These are phyloP conservation scores for Drosophila colorata DNA, from an alignment of 2,888 invertebrate species.

Conservation along the genomic window DNA sequence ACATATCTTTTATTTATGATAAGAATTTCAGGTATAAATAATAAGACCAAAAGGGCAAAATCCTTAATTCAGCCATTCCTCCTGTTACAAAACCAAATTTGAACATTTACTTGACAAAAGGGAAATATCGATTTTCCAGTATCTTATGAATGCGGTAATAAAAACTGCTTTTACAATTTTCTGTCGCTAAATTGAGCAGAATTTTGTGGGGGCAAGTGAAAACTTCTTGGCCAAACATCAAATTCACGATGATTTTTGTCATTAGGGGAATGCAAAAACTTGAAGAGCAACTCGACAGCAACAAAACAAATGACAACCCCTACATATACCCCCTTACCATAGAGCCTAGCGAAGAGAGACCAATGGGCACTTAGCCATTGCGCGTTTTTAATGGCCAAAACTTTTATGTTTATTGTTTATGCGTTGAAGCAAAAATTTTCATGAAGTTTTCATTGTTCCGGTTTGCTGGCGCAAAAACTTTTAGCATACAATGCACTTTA, in stretches of 20 bases:
- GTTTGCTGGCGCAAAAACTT: conserved; percentile 75
- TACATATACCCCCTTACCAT: not conserved
- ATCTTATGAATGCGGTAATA: conserved; percentile 17
- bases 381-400: conserved; percentile 78
- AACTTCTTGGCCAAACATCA: conserved; percentile 66
- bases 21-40: too few species aligned
- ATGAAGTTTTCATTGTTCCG: conserved; percentile 82
- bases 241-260: conserved; percentile 80
- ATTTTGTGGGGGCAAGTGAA: conserved; percentile 1
- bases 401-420: conserved; percentile 81
- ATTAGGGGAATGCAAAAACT: conserved; percentile 68
- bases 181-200: conserved; percentile 21
- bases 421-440: conserved; percentile 80
- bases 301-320: conserved; percentile 50
- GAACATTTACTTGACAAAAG: not conserved
- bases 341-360: conserved; percentile 25
- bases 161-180: conserved; percentile 33
- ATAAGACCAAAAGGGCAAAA: too few species aligned
- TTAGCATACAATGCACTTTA: conserved; percentile 79
- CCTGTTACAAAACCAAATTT: not conserved
- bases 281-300: conserved; percentile 53
- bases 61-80: too few species aligned
- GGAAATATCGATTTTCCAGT: conserved; percentile 9
- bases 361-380: conserved; percentile 70
- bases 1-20: not conserved